phyloP scores from a whole-genome alignment of 1,140 invertebrate genomes.

The Monochamus saltuarius region DNA sequence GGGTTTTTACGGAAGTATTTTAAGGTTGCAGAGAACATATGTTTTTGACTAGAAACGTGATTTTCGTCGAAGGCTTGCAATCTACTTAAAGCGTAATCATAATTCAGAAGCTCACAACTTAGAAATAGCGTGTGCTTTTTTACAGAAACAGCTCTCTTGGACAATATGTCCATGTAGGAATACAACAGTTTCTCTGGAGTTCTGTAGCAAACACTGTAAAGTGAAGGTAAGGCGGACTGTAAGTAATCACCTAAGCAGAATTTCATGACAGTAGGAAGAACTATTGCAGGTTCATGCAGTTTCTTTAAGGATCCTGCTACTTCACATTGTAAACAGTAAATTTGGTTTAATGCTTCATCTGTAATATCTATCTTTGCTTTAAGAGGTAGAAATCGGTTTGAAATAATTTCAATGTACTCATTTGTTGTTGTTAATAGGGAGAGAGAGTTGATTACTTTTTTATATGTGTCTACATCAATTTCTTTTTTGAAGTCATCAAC shows the following conservation, averaged over 20 bases:
- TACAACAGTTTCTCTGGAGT: neutral
- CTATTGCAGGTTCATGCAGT: neutral
- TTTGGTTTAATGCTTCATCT: neutral
- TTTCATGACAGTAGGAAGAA: neutral
- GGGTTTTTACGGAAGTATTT: slow-evolving; percentile 15
- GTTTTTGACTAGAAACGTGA: slow-evolving; percentile 2
- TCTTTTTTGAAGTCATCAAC: neutral
- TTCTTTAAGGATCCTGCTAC: neutral
- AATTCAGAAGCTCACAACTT: neutral
- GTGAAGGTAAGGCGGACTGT: neutral
- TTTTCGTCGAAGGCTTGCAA: too few relatives aligned
- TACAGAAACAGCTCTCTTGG: neutral
- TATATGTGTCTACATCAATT: neutral
- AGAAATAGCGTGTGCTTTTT: neutral
- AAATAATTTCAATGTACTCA: neutral
- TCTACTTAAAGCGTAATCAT: neutral
- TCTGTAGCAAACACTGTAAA: neutral
- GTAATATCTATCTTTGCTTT: neutral
- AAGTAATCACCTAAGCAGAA: neutral
- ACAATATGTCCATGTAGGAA: neutral
- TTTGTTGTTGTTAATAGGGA: neutral
- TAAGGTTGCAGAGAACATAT: slow-evolving; percentile 12
- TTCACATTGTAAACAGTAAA: neutral
- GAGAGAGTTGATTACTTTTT: neutral
- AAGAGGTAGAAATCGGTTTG: neutral